Evolutionary conservation across 2,797 vertebrate species (phyloP).

Genomic region (Sandelia bainsii): DNA sequence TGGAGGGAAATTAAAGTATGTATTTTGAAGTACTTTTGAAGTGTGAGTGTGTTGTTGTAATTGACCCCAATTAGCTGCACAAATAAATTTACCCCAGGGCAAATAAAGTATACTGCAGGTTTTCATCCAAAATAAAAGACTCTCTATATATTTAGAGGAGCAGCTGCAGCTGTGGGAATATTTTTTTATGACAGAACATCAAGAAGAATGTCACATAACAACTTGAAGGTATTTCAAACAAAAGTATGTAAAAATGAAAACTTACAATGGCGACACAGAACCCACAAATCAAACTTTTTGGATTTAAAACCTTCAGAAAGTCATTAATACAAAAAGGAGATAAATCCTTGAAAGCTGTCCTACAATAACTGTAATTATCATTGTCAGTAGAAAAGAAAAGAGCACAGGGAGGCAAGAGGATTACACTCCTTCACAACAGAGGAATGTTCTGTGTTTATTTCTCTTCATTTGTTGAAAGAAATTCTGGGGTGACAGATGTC

Average conservation of each 20-base stretch:
- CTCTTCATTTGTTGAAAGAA: slow-evolving; percentile 84
- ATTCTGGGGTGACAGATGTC: slow-evolving; percentile 85
- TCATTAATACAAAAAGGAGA: slow-evolving; percentile 86
- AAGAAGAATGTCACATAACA: slow-evolving; percentile 67
- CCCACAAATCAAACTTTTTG: slow-evolving; percentile 86
- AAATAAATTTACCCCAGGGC: slow-evolving; percentile 43
- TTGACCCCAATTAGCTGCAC: slow-evolving; percentile 41
- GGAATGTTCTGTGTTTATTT: slow-evolving; percentile 85
- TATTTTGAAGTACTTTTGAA: slow-evolving; percentile 35
- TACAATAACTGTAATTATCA: slow-evolving; percentile 88
- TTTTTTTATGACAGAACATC: slow-evolving; percentile 53
- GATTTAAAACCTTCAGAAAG: slow-evolving; percentile 86
- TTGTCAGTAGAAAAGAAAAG: slow-evolving; percentile 85
- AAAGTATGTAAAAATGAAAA: slow-evolving; percentile 84
- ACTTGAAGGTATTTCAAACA: slow-evolving; percentile 81
- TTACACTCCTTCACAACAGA: slow-evolving; percentile 85
- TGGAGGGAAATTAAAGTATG: slow-evolving; percentile 28
- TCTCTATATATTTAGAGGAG: slow-evolving; percentile 31
- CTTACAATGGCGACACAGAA: slow-evolving; percentile 80
- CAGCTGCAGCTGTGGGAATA: slow-evolving; percentile 30
- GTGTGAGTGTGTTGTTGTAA: slow-evolving; percentile 32
- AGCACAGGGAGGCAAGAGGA: slow-evolving; percentile 84
- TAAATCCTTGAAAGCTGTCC: slow-evolving; percentile 87
- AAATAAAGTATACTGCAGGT: slow-evolving; percentile 32
- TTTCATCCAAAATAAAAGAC: slow-evolving; percentile 32